These are phyloP conservation scores for Drosophila yakuba DNA, from an alignment of 1,140 invertebrate genomes.

Conservation along the genomic window DNA sequence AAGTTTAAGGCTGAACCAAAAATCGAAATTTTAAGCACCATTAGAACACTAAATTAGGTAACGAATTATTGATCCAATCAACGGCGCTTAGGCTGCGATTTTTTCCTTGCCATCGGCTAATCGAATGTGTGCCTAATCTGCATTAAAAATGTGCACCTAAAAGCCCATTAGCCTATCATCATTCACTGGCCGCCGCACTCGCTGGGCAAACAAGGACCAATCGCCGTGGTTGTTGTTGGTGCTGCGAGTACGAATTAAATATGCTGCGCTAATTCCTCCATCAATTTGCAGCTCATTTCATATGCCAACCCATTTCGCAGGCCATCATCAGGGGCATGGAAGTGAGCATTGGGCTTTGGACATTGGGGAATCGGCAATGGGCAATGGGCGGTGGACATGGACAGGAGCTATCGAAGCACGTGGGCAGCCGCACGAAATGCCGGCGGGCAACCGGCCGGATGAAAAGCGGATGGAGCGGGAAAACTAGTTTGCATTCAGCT, in stretches of 20 bases:
- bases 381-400: not conserved
- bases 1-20: not conserved
- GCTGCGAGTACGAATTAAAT: conserved; percentile 64
- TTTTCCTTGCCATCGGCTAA: conserved; percentile 1
- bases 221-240: conserved; percentile 24
- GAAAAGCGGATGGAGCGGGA: conserved; percentile 25
- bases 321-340: conserved; percentile 34
- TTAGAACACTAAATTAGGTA: not conserved
- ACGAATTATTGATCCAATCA: conserved; percentile 2
- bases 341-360: conserved; percentile 5
- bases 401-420: conserved; percentile 33
- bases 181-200: conserved; percentile 19
- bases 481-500: conserved; percentile 74
- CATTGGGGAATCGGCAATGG: too few relatives aligned
- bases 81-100: not conserved
- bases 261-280: conserved; percentile 80
- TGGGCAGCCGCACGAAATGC: conserved; percentile 48
- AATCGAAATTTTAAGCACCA: too few relatives aligned
- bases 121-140: conserved; percentile 41
- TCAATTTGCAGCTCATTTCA: conserved; percentile 83
- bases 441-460: conserved; percentile 37
- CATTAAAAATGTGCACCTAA: conserved; percentile 50
- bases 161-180: conserved; percentile 48
- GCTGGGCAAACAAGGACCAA: conserved; percentile 31
- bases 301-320: conserved; percentile 78